These are phyloP conservation scores for Dusona sp. DNA, from an alignment of 2,888 invertebrate genomes.

Conservation along the genomic window DNA sequence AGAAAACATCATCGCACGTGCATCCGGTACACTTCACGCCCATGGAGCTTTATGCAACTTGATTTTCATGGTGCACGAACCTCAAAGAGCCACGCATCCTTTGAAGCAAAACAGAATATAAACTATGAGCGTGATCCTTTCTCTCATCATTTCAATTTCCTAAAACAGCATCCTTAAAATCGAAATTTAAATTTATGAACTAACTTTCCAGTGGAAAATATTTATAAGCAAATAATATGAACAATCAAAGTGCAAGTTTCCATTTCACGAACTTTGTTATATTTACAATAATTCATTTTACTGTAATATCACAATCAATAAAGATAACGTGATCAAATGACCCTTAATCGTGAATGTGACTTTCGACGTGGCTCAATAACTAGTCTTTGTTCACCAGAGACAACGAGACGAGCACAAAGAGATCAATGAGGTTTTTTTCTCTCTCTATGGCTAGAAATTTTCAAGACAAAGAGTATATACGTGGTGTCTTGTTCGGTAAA, in stretches of 20 bases:
- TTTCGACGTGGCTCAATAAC: constrained; percentile 20
- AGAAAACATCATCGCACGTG: constrained; percentile 59
- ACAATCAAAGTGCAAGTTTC: neutral
- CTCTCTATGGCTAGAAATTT: constrained; percentile 2
- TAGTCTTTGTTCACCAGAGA: neutral
- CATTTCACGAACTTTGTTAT: neutral
- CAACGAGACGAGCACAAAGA: constrained; percentile 16
- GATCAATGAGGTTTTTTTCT: constrained; percentile 17
- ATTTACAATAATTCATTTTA: neutral
- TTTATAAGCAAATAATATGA: neutral
- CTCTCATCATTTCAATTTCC: neutral
- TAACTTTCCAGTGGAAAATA: neutral
- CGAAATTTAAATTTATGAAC: neutral
- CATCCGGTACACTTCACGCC: constrained; percentile 38
- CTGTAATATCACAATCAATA: neutral
- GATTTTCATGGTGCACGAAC: constrained; percentile 31
- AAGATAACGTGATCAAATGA: neutral
- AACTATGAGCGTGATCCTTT: neutral
- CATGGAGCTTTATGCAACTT: constrained; percentile 17
- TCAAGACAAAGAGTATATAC: constrained; percentile 33
- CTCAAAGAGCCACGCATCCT: neutral
- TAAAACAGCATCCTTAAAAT: neutral
- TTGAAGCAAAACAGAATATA: neutral
- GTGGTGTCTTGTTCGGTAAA: constrained; percentile 34
- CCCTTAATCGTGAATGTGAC: constrained; percentile 9